Percentiles rank a stretch among this genome's conserved stretches.
phyloP scores from a whole-genome alignment of 2,797 vertebrate species.

The Microctenopoma steveboyesi region DNA sequence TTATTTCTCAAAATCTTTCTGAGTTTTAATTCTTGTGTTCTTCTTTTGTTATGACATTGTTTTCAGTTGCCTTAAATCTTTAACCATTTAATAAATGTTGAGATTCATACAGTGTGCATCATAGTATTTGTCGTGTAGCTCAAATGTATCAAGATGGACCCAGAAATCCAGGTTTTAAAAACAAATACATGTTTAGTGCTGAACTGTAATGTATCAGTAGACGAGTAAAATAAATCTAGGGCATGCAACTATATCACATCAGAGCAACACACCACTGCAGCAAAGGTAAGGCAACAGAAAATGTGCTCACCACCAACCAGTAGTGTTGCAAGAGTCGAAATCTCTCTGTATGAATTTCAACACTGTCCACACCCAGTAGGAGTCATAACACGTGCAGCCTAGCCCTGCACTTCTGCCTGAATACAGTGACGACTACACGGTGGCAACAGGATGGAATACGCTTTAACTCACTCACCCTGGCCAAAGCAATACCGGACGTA shows the following conservation, averaged over 20 bases:
- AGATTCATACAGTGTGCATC: too few relatives aligned
- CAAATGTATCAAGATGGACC: too few relatives aligned
- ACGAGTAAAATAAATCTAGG: not conserved
- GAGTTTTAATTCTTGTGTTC: conserved; percentile 43
- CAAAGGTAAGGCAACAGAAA: not conserved
- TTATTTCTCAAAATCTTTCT: conserved; percentile 31
- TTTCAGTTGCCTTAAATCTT: too few relatives aligned
- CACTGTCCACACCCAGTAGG: conserved; percentile 6
- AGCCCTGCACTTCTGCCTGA: conserved; percentile 13
- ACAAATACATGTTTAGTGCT: too few relatives aligned
- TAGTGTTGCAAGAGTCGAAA: conserved; percentile 3
- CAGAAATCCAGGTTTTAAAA: too few relatives aligned
- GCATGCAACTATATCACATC: not conserved
- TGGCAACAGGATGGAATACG: conserved; percentile 56
- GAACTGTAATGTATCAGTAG: not conserved
- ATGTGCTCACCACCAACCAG: not conserved
- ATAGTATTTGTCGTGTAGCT: too few relatives aligned
- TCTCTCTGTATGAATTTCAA: conserved; percentile 21
- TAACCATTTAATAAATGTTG: too few relatives aligned
- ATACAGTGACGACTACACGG: conserved; percentile 33
- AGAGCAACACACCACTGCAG: not conserved
- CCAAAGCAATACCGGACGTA: conserved; percentile 52
- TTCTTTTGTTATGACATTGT: conserved; percentile 33
- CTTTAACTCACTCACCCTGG: conserved; percentile 59
- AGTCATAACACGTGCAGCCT: conserved; percentile 22